These are phyloP conservation scores for Hapalemur alaotrensis DNA, from an alignment of 2,797 vertebrate species.

Conservation along the genomic window DNA sequence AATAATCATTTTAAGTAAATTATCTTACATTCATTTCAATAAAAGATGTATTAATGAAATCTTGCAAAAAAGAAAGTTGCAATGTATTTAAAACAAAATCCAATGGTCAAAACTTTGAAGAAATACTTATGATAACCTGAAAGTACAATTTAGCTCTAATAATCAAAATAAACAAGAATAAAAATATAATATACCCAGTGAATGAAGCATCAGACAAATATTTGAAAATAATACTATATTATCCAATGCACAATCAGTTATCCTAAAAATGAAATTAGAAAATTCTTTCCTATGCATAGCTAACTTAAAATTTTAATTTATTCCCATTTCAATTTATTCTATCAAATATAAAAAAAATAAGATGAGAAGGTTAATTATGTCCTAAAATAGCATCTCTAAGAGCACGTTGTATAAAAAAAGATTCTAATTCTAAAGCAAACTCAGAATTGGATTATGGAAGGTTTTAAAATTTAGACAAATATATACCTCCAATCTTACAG, in stretches of 20 bases:
- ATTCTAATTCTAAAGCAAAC: background rate
- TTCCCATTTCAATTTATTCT: conserved; percentile 10
- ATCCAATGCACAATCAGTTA: background rate
- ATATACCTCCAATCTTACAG: background rate
- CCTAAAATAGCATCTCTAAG: background rate
- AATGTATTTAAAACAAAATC: conserved; percentile 19
- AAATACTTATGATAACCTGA: background rate
- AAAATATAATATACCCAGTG: background rate
- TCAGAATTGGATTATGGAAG: background rate
- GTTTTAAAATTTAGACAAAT: conserved; percentile 17
- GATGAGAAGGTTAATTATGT: background rate
- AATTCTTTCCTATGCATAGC: background rate
- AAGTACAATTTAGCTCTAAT: conserved; percentile 33
- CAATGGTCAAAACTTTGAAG: background rate
- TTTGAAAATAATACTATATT: background rate
- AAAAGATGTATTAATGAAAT: background rate
- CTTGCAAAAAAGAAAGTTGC: background rate
- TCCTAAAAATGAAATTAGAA: conserved; percentile 22
- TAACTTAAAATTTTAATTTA: conserved; percentile 36
- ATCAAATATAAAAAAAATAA: conserved; percentile 14
- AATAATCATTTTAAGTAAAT: conserved; percentile 43
- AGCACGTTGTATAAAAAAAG: background rate
- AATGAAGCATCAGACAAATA: conserved; percentile 3
- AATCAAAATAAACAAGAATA: conserved; percentile 44
- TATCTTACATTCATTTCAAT: conserved; percentile 38